Conservation (phyloP, 2,113 vertebrate species). For the Monopterus albus region DNA sequence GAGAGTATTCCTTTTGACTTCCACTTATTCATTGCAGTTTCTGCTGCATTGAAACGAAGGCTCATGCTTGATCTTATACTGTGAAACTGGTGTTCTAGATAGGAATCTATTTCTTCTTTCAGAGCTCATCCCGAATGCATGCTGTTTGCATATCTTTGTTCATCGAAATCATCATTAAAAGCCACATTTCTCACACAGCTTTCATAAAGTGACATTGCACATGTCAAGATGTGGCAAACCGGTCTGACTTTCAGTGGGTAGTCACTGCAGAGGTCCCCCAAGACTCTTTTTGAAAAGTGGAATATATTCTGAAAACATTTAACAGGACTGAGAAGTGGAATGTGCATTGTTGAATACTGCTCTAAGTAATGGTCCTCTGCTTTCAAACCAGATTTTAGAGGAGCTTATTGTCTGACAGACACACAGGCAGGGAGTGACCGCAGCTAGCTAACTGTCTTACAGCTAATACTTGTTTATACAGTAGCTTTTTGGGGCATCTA, state of each 20-base stretch:
- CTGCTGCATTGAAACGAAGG: constrained; percentile 18
- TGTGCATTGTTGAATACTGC: no score
- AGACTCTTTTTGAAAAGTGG: neutral
- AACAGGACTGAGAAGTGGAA: no score
- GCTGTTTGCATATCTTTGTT: constrained; percentile 35
- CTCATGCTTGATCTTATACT: constrained; percentile 5
- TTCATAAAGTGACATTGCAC: constrained; percentile 2
- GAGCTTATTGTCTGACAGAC: no score
- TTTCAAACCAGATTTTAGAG: no score
- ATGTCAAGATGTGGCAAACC: constrained; percentile 38
- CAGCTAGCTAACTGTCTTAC: no score
- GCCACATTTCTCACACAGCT: constrained; percentile 34
- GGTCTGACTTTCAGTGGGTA: constrained; percentile 15
- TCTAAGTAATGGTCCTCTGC: no score
- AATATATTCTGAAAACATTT: neutral
- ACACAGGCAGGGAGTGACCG: no score
- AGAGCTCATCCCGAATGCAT: constrained; percentile 58
- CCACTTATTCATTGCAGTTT: constrained; percentile 25
- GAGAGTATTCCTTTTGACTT: constrained; percentile 33
- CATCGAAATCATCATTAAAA: constrained; percentile 45
- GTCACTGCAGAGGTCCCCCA: constrained; percentile 48
- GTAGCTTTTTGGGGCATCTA: no score
- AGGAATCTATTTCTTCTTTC: constrained; percentile 24
- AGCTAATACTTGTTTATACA: no score
- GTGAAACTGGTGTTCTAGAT: constrained; percentile 15